A percentile compares a stretch with the other conserved stretches of the same genome.
phyloP scores from a whole-genome alignment of 2,888 invertebrate species.

The Dolichomitus sp. region DNA sequence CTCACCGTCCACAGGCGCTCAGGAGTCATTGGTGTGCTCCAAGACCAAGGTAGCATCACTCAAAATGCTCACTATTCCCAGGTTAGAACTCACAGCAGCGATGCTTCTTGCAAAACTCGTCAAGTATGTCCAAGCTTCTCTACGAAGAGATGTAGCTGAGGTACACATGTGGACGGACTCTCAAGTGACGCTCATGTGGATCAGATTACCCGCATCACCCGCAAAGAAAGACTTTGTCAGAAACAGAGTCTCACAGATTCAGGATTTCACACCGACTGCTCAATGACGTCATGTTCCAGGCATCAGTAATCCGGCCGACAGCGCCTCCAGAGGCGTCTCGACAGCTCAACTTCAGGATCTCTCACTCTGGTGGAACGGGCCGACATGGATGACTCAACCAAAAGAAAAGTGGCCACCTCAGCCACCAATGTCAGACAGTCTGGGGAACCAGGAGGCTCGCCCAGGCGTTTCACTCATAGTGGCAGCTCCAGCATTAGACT shows the following conservation, averaged over 20 bases:
- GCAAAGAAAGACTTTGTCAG: too few species aligned
- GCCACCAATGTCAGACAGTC: background rate
- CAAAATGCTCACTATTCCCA: slow-evolving; percentile 68
- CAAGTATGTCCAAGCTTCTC: slow-evolving; percentile 26
- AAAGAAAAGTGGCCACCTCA: slow-evolving; percentile 18
- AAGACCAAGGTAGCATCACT: slow-evolving; percentile 66
- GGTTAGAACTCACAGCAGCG: slow-evolving; percentile 72
- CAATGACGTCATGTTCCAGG: slow-evolving; percentile 61
- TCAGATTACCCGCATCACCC: too few species aligned
- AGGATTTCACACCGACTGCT: slow-evolving; percentile 45
- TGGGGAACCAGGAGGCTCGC: background rate
- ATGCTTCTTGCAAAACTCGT: slow-evolving; percentile 58
- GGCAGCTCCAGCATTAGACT: background rate
- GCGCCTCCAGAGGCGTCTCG: slow-evolving; percentile 39
- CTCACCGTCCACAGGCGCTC: background rate
- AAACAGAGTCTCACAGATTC: too few species aligned
- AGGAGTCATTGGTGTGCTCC: slow-evolving; percentile 47
- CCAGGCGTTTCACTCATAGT: slow-evolving; percentile 5
- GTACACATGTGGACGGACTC: slow-evolving; percentile 66
- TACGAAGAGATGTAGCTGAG: too few species aligned
- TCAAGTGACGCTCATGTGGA: slow-evolving; percentile 59
- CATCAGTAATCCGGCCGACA: too few species aligned
- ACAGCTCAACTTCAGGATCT: slow-evolving; percentile 19
- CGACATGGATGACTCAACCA: slow-evolving; percentile 9
- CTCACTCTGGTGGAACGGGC: slow-evolving; percentile 37